Base-by-base conservation (phyloP, 2,797 vertebrate genomes). In the Acanthurus tractus region DNA sequence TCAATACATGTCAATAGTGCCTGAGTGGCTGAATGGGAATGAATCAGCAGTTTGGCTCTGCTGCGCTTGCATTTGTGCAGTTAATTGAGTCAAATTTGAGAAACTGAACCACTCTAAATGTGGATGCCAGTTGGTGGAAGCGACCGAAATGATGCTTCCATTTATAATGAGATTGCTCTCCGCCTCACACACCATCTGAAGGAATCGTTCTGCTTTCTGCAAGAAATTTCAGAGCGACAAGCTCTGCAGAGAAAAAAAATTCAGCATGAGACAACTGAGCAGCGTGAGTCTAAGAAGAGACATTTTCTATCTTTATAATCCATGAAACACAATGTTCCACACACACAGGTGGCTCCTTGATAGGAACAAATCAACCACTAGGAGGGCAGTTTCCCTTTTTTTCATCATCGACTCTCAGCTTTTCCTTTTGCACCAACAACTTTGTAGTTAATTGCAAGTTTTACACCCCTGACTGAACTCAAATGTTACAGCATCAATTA, bases 31-130 rank as follows among this genome's bases (percentile, higher is more conserved):
- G 79, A 62, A 57, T 68, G 29, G 40, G 57, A 63, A 70, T 82
- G 79, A 86, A 79, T 88, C 86, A 87, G 85, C 87, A 88, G n/a
- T 56, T 68, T 54, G 61, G 46, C 58, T 89, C 53, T 89, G 86
- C 86, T 85, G 81, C 14, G 4, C 29, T 80, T 66, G 87, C 81
- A 80, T 87, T 74, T 80, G 66, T 65, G 61, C 59, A 70, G 55
- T 69, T 67, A 80, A 84, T 76, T 66, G 84, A 86, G 38, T 64
- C 20, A 73, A 66, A 88, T 81, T 25, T 78, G 44, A 62, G 54
- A 74, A 81, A 75, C 54, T 5, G 50, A 63, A 65, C 36, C 49
- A 45, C 42, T 83, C 45, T 56, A 11, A 79, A 68, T 40, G 23
- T n/a, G 13, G 82, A 78, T 17, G 74, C 7, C 5, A 74, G 50